Evolutionary conservation across 1,140 invertebrate genomes (phyloP), one percentile per base, ranked within the genome.

Genomic region (Anadara kagoshimensis): DNA sequence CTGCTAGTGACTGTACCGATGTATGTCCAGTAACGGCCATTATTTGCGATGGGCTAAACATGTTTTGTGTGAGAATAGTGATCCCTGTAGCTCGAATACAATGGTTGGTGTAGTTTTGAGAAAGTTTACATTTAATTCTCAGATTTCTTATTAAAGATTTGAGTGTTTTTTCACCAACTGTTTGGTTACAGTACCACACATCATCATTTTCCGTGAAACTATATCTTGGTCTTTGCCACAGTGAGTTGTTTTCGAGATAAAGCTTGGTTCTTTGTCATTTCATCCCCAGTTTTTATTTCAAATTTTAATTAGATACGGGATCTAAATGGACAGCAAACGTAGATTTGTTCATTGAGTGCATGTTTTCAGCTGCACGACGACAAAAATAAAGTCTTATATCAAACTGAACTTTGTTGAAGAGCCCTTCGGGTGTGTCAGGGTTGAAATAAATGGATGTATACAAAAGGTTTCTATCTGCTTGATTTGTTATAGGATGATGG

Each of bases 231-330:
- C 69, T 43, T 41, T 63, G 54, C 62, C 36, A 51, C 16, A 64
- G 51, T 36, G 26, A 64, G 20, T 58, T 26, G 22, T 43, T 24
- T 61, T 26, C 20, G 5, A 58, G 57, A 62, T 69, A 45, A 11
- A 69, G 58, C 24, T 62, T 69, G 22, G 56, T 63, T 68, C 63
- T 75, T 63, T 12, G 61, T 49, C 49, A 69, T 16, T 1, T 69
- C 57, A 44, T 69, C 59, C 18, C 16, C 36, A 10, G n/a, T 16
- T 43, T 66, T 65, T 18, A 5, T 24, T 18, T 63, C 59, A 26
- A 56, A 26, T 43, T 65, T 65, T 18, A 16, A 5, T 7, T 54
- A 14, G 67, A 61, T 12, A 41, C 43, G 8, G 57, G 43, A 62
- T 77, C 70, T 36, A 22, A 56, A 3, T 43, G 20, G 0, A 72